Evolutionary conservation across 2,113 vertebrate genomes (phyloP), one percentile per base, ranked within the genome.

Genomic region (Barbus barbus): DNA sequence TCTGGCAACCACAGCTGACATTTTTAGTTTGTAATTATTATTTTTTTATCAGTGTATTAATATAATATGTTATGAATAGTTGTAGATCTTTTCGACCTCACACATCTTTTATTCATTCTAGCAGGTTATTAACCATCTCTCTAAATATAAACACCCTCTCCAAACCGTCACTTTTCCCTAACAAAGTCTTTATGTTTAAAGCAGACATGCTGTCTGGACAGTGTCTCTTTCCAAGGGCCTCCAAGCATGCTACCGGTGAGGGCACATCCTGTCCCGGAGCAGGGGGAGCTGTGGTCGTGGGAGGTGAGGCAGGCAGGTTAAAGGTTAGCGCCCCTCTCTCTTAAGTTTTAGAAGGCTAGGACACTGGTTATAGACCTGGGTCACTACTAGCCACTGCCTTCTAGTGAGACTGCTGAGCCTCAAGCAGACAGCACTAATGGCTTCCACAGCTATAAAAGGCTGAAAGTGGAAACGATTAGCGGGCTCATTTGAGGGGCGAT

Each of bases 311-410:
- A 85, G 61, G 78, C 46, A 89, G 92, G 92, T 92, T 91, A 91
- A 86, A 89, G 94, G 92, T 93, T 89, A 88, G 77, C 51, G 65
- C 83, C 85, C 84, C 88, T 89, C 87, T 89, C 89, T 93, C 93
- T 94, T 93, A 86, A 85, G 92, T 94, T 95, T 94, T 94, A 94
- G 94, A 95, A 92, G 86, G 85, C 80, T 86, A 90, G 65, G 87
- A 89, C 91, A 89, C 89, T 44, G 26, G 75, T 28, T 87, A 90
- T 90, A 92, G 90, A 89, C 73, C 3, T 61, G 6, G 88, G 86
- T 93, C 71, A 87, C 88, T 63, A 87, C 88, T 63, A 86, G 88
- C 87, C 87, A 86, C 85, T 89, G 90, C 91, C 86, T 88, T 88
- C 86, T 89, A 89, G 89, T 90, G 89, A 92, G 86, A 80, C 87